A percentile compares a stretch with the other conserved stretches of the same genome.
These are phyloP conservation scores for Anticlea derivata DNA, from an alignment of 2,888 invertebrate species.

Conservation along the genomic window DNA sequence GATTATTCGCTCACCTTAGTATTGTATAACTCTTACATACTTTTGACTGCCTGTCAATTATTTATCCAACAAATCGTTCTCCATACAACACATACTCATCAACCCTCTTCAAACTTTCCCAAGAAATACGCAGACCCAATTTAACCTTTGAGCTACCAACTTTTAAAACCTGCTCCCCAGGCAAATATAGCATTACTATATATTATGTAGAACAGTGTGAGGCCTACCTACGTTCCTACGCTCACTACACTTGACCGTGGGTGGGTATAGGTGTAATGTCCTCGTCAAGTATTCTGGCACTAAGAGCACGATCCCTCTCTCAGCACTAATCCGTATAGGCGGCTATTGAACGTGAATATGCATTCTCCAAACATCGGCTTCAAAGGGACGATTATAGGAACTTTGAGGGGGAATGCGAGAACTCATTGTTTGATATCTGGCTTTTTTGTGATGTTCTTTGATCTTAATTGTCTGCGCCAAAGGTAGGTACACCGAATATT, in stretches of 20 bases:
- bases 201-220: no score
- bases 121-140: no score
- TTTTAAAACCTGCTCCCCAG: no score
- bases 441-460: conserved; percentile 30
- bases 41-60: no score
- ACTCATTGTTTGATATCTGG: conserved; percentile 31
- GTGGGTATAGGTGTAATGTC: conserved; percentile 31
- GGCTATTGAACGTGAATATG: conserved; percentile 35
- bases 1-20: no score
- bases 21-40: no score
- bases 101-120: no score
- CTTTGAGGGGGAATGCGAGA: conserved; percentile 23
- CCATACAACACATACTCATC: no score
- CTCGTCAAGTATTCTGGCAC: conserved; percentile 42
- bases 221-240: background rate
- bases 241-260: background rate
- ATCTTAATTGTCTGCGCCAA: conserved; percentile 20
- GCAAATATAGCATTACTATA: no score
- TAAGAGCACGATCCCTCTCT: conserved; percentile 35
- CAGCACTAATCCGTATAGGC: conserved; percentile 33
- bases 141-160: no score
- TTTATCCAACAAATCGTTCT: no score
- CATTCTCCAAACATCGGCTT: conserved; percentile 36
- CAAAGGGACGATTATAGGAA: conserved; percentile 36
- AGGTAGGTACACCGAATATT: background rate